These are phyloP conservation scores for Sminthurinus signatus DNA, from an alignment of 1,140 invertebrate species.

Conservation along the genomic window DNA sequence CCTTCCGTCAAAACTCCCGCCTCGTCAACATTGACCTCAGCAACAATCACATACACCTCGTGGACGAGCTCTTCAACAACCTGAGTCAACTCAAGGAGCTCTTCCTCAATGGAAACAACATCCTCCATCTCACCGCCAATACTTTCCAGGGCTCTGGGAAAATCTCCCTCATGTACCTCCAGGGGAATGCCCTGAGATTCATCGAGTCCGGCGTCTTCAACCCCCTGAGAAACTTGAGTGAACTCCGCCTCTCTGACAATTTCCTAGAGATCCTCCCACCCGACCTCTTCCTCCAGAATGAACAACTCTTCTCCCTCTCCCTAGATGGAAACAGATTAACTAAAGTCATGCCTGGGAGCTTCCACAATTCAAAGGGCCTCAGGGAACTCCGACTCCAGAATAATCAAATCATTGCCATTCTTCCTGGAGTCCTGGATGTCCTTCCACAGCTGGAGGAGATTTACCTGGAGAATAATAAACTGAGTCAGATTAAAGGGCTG, in stretches of 20 bases:
- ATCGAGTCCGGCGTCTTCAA: slow-evolving; percentile 66
- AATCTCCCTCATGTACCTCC: slow-evolving; percentile 74
- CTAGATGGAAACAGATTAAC: slow-evolving; percentile 83
- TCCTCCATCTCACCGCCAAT: slow-evolving; percentile 70
- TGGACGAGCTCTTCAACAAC: slow-evolving; percentile 68
- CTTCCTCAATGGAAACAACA: slow-evolving; percentile 85
- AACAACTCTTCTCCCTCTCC: slow-evolving; percentile 71
- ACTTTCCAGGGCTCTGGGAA: slow-evolving; percentile 69
- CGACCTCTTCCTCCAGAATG: slow-evolving; percentile 64
- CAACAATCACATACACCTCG: slow-evolving; percentile 79
- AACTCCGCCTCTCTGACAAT: slow-evolving; percentile 79
- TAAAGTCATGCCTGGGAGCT: slow-evolving; percentile 69
- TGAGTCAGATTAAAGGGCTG: slow-evolving; percentile 74
- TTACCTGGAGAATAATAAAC: slow-evolving; percentile 78
- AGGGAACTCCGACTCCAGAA: slow-evolving; percentile 79
- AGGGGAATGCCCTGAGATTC: slow-evolving; percentile 73
- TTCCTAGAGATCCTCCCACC: slow-evolving; percentile 68
- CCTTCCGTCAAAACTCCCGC: slow-evolving; percentile 65
- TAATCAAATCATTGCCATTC: slow-evolving; percentile 67
- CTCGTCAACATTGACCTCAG: slow-evolving; percentile 75
- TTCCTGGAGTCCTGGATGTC: slow-evolving; percentile 70
- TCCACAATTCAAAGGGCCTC: slow-evolving; percentile 63
- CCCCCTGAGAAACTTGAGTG: slow-evolving; percentile 64
- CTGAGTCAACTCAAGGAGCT: slow-evolving; percentile 68
- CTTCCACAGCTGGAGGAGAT: slow-evolving; percentile 71